These are phyloP conservation scores for Pristionchus mayeri DNA, from an alignment of 2,888 invertebrate species.

Conservation along the genomic window DNA sequence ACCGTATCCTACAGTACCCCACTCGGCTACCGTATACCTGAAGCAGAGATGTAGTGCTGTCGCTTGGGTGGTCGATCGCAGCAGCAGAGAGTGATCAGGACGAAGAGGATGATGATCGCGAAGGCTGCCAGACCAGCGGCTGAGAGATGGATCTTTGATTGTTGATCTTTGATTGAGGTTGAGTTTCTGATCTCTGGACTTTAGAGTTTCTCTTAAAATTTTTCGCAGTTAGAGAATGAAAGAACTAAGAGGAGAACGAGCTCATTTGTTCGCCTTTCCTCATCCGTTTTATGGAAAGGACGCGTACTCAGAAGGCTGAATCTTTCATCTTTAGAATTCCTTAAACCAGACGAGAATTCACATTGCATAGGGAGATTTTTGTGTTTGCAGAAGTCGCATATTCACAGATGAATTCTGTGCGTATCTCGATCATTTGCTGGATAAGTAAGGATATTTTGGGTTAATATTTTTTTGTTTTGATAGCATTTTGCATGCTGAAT, in stretches of 20 bases:
- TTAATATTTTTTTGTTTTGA: background rate
- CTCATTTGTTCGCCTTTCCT: no score
- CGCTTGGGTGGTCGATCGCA: no score
- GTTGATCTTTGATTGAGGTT: background rate
- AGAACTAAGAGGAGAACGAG: background rate
- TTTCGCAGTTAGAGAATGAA: no score
- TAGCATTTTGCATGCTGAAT: background rate
- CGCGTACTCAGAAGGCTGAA: background rate
- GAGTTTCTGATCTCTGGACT: background rate
- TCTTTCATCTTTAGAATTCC: background rate
- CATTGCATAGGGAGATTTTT: background rate
- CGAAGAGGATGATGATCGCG: background rate
- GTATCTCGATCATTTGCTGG: no score
- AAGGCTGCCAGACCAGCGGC: constrained; percentile 21
- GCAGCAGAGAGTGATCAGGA: constrained; percentile 15
- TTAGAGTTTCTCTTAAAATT: no score
- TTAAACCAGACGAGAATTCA: background rate
- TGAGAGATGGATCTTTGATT: constrained; percentile 14
- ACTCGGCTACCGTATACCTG: no score
- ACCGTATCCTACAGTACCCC: no score
- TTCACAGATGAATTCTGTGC: no score
- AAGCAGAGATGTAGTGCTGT: background rate
- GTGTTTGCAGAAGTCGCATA: background rate
- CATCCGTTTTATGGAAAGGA: background rate
- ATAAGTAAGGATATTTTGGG: no score